Conservation (phyloP, 1,140 invertebrate species). For the Saccostrea echinata region DNA sequence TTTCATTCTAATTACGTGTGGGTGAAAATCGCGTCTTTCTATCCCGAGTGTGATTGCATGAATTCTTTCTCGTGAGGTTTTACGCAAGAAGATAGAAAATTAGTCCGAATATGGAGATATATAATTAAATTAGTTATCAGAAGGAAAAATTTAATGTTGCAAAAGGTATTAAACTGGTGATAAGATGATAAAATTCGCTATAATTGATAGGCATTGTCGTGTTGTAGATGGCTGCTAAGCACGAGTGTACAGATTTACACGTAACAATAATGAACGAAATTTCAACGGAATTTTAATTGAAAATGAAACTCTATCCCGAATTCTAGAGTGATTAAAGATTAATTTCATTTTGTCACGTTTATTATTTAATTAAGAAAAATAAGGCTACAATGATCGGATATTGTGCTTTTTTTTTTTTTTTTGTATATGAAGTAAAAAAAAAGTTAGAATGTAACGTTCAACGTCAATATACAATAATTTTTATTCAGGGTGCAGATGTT, state of each 20-base stretch:
- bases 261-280: background rate
- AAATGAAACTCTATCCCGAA: background rate
- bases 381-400: too few species aligned
- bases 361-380: too few species aligned
- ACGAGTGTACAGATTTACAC: slow-evolving; percentile 6
- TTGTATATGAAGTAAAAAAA: background rate
- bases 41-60: background rate
- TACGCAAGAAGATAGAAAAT: slow-evolving; percentile 8
- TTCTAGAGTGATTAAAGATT: background rate
- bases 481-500: too few species aligned
- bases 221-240: background rate
- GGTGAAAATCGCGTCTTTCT: background rate
- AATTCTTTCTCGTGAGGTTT: background rate
- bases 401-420: background rate
- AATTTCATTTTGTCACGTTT: background rate
- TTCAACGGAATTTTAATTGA: too few species aligned
- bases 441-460: too few species aligned
- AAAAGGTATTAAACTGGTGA: slow-evolving; percentile 5
- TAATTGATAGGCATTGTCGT: background rate
- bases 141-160: background rate
- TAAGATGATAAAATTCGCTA: background rate
- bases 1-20: slow-evolving; percentile 14
- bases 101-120: background rate
- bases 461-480: too few species aligned
- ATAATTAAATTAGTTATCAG: slow-evolving; percentile 5